Conservation (phyloP, 1,140 invertebrate species). For the Diorhabda sublineata region DNA sequence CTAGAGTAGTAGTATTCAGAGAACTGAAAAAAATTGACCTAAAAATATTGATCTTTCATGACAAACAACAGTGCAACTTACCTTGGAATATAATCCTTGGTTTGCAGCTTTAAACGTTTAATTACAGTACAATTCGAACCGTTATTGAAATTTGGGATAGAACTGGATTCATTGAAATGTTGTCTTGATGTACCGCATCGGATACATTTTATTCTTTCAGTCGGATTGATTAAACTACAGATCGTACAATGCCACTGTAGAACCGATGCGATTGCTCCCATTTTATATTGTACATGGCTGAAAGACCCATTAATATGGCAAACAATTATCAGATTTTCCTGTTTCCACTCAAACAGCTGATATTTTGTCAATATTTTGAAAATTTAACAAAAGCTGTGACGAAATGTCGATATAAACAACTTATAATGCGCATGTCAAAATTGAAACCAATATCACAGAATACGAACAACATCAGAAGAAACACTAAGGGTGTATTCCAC, state of each 20-base stretch:
- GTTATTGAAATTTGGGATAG: slow-evolving; percentile 13
- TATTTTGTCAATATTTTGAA: slow-evolving; percentile 28
- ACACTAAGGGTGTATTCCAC: too few relatives aligned
- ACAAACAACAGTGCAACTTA: slow-evolving; percentile 12
- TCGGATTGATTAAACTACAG: slow-evolving; percentile 82
- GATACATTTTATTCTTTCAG: slow-evolving; percentile 71
- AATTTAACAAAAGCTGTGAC: slow-evolving; percentile 8
- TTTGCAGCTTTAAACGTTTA: slow-evolving; percentile 26
- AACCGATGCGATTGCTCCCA: slow-evolving; percentile 86
- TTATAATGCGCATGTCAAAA: background rate
- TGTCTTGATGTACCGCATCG: slow-evolving; percentile 61
- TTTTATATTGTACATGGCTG: slow-evolving; percentile 49
- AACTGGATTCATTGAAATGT: slow-evolving; percentile 25
- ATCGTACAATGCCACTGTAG: slow-evolving; percentile 83
- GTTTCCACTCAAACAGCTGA: slow-evolving; percentile 29
- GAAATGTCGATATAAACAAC: background rate
- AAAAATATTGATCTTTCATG: slow-evolving; percentile 33
- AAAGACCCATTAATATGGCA: slow-evolving; percentile 30
- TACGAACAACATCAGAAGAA: too few relatives aligned
- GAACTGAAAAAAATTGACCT: slow-evolving; percentile 31
- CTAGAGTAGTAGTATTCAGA: slow-evolving; percentile 25
- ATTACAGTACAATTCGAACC: slow-evolving; percentile 39
- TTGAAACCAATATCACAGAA: too few relatives aligned
- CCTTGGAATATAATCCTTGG: slow-evolving; percentile 6
- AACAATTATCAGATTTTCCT: slow-evolving; percentile 25